Base-by-base conservation (phyloP, 2,888 invertebrate species). In the Galerucella nymphaeae region DNA sequence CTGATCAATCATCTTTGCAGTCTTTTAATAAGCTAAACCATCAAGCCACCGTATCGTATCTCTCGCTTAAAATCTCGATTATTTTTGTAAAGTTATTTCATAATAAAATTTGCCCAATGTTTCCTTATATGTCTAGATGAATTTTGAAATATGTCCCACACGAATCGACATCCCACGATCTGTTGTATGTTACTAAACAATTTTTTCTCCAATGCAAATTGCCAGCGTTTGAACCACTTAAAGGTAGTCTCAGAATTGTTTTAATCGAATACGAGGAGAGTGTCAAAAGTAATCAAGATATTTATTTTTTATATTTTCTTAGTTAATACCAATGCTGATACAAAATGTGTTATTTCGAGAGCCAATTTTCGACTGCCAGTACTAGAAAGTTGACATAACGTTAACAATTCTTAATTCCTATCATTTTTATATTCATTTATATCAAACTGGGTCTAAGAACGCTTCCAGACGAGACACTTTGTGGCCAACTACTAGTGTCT, bases 91-190 rank as follows among this genome's bases (percentile, higher is more conserved):
- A 38, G 30, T 38, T 67, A 42, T 75, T 78, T 77, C 66, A 67
- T 63, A 62, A 77, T 57, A 18, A 45, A 65, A 63, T 75, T 73
- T 73, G 66, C 72, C 65, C 63, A 69, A 73, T 65, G 67, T 71
- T 38, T 61, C 78, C 77, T 74, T 78, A 76, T 76, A 74, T 61
- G 76, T 75, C 42, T 53, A 68, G 57, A 72, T 70, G 76, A 75
- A 77, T 79, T 77, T 76, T 77, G 72, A 75, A 79, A 77, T 66
- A 50, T 67, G 63, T 68, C 78, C 78, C 75, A 78, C 77, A 66
- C 68, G 42, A 57, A 67, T 59, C 58, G 42, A 23, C 41, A 58
- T 57, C 66, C 66, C 66, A 67, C 66, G 66, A 58, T 38, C 16
- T 57, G 57, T 18, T 57, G 57, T 58, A 67, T 67, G 66, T 67